Evolutionary conservation across 1,140 invertebrate species (phyloP), one percentile per base, ranked within the genome.

Genomic region (Trachymyrmex cornetzi): DNA sequence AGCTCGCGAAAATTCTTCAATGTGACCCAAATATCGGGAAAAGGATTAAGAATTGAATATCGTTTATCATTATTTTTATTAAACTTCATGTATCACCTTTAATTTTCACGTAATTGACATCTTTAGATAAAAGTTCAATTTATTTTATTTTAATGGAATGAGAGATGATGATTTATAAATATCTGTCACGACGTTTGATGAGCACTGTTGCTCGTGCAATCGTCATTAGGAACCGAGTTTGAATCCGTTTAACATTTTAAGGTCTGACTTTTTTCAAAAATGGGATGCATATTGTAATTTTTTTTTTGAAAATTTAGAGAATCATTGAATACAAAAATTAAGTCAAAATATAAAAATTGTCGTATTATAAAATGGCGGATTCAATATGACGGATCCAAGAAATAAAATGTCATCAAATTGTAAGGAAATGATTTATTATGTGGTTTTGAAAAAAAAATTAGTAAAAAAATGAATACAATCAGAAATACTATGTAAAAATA

Each of bases 21-120:
- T 38, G 34, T 38, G 7, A 38, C 0, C 34, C 6, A 6, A 74
- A 19, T 6, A 59, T 0, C 48, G 22, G 19, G 12, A 38, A 44
- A 81, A 81, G 64, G 34, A 80, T 53, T 53, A 69, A 80, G 14
- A 14, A 55, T 69, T 67, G 30, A 14, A 19, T 7, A 67, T 55
- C 7, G 53, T 80, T 80, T n/a, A 22, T 7, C 11, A 50, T 63
- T 14, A 50, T 63, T 14, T 30, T 63, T 6, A 16, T 19, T 63
- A 14, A 63, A 11, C 19, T 66, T 34, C 30, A n/a, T 64, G 19
- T 19, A 22, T 22, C 9, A 38, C 3, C 9, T 55, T 69, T 50
- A 57, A 22, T 67, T 69, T 55, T 81, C 48, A 19, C 14, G 34
- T 38, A n/a, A 22, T 14, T 53, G 27, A 34, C 16, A 63, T 0